Percentiles rank a stretch among this genome's conserved stretches.
Conservation (phyloP, 2,888 invertebrate species). For the Neocrepidodera transversa region DNA sequence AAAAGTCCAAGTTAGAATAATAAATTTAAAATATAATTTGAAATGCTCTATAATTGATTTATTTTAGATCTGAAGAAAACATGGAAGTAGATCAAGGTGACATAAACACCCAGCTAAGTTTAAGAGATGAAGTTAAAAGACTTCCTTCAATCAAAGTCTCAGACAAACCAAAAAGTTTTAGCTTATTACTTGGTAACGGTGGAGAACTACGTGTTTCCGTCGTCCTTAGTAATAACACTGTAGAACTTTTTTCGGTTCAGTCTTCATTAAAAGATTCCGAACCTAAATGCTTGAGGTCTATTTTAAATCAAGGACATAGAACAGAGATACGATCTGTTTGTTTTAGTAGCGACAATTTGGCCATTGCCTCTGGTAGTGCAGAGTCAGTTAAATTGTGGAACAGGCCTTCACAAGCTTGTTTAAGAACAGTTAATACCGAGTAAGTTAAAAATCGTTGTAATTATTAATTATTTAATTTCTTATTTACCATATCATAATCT, state of each 20-base stretch:
- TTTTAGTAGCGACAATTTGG: conserved; percentile 91
- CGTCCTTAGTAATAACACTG: conserved; percentile 75
- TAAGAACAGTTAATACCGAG: conserved; percentile 66
- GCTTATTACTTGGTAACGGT: conserved; percentile 73
- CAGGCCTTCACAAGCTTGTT: conserved; percentile 71
- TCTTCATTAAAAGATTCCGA: conserved; percentile 62
- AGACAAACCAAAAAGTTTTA: conserved; percentile 75
- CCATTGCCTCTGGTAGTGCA: conserved; percentile 84
- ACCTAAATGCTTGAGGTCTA: conserved; percentile 68
- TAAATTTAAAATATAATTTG: neutral
- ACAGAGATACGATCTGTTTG: conserved; percentile 86
- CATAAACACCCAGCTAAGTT: conserved; percentile 58
- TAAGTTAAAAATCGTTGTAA: conserved; percentile 40
- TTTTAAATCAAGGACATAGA: conserved; percentile 83
- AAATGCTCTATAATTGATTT: too few species aligned
- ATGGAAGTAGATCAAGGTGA: conserved; percentile 46
- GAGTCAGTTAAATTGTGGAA: conserved; percentile 96
- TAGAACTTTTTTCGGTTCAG: conserved; percentile 73
- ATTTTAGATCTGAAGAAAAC: conserved; percentile 44
- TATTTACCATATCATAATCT: neutral
- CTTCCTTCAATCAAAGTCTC: conserved; percentile 71
- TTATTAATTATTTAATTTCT: too few species aligned
- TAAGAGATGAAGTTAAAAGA: conserved; percentile 78
- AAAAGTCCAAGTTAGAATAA: conserved; percentile 61
- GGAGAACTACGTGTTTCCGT: conserved; percentile 74